phyloP scores from a whole-genome alignment of 2,113 vertebrate species.

The Alexandromys fortis region DNA sequence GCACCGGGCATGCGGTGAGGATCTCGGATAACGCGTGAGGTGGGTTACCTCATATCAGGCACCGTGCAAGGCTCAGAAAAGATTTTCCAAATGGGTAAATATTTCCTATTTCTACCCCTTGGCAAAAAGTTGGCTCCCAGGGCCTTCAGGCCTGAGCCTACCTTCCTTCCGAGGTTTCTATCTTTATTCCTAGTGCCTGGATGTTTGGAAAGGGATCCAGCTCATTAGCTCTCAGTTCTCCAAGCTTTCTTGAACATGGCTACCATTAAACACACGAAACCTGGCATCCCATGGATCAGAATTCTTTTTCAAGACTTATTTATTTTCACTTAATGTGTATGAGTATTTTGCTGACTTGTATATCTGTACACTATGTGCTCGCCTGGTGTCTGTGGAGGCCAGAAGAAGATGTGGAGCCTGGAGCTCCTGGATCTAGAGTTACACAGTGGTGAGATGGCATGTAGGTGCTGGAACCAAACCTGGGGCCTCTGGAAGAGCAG shows the following conservation, averaged over 20 bases:
- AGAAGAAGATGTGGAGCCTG: not conserved
- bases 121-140: not conserved
- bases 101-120: not conserved
- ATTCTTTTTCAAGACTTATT: not conserved
- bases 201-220: not conserved
- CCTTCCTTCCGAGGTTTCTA: not conserved
- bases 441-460: not conserved
- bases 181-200: not conserved
- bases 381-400: not conserved
- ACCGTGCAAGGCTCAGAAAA: constrained; percentile 1
- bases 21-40: not conserved
- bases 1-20: fast-evolving
- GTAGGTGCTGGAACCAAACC: not conserved
- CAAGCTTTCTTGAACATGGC: not conserved
- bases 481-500: not conserved
- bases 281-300: not conserved
- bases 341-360: not conserved
- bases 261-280: not conserved
- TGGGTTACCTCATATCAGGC: not conserved
- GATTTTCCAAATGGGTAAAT: not conserved
- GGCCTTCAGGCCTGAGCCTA: not conserved
- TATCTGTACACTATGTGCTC: not conserved
- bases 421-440: not conserved
- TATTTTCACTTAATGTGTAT: not conserved
- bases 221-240: not conserved